Conservation (phyloP, 2,113 vertebrate genomes). For the Lamprotornis superbus region DNA sequence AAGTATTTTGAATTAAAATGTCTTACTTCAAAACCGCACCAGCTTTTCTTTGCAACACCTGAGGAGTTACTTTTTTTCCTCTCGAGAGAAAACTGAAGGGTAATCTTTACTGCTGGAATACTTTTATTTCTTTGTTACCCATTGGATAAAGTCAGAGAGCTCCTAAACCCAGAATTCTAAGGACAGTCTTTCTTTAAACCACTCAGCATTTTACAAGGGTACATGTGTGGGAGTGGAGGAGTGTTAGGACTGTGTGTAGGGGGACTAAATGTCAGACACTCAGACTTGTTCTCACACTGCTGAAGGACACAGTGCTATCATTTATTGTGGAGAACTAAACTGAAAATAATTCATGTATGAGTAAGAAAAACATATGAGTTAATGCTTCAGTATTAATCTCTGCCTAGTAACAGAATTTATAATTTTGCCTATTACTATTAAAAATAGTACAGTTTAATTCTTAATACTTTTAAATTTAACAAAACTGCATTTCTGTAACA, state of each 20-base stretch:
- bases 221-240: fast-evolving
- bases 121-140: neutral
- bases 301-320: neutral
- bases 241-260: neutral
- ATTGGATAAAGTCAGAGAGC: neutral
- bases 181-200: neutral
- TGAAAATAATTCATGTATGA: neutral
- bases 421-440: neutral
- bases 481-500: neutral
- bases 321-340: neutral
- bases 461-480: neutral
- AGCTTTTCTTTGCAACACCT: neutral
- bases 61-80: neutral
- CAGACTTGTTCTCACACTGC: neutral
- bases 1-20: neutral
- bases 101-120: neutral
- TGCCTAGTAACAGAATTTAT: neutral
- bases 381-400: neutral
- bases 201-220: neutral
- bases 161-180: neutral
- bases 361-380: neutral
- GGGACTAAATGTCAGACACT: neutral
- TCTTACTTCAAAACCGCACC: neutral
- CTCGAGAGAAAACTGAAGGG: neutral
- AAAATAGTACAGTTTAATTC: neutral